Evolutionary conservation across 2,888 invertebrate genomes (phyloP), one percentile per base, ranked within the genome.

Genomic region (Pheosia gnoma): DNA sequence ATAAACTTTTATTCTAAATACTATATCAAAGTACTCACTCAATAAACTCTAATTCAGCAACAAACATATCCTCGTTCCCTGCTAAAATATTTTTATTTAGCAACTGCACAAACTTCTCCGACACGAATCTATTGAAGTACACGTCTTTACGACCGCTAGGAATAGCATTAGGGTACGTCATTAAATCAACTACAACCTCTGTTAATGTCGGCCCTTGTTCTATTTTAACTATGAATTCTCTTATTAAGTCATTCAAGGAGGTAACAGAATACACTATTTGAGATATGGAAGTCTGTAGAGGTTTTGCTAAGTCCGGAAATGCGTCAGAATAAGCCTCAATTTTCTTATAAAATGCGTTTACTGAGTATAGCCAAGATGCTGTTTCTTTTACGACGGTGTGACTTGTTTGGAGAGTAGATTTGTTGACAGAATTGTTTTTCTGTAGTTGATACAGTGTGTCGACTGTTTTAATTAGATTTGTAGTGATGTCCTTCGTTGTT

Each of bases 291-390:
- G 95, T 93, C 58, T 96, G 91, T 25, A 98, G 87, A 0, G 98
- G 97, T 65, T 95, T 94, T 0, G 96, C 94, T 59, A 98, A 91
- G 83, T 98, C 98, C 0, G 96, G 96, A 81, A 97, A 98, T n/a
- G 95, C 95, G 3, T 95, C 90, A 0, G 94, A 89, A 80, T 95
- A 96, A 0, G 85, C 85, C 38, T 95, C 92, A 39, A 96, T 81
- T 77, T 94, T 94, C 58, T 91, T 91, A 53, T 94, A 90, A 78
- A 96, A 95, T 47, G 90, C 92, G 60, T 93, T 89, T 7, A 94
- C 84, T 0, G 95, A 95, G 66, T 90, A 86, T 41, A 94, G 82
- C 94, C 95, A 95, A 0, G 90, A 93, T 2, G 88, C 73, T 0
- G 91, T 89, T 75, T 94, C 92, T 72, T 88, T 90, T 0, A 93